Evolutionary conservation across 2,113 vertebrate species (phyloP).

Genomic region (Malurus alboscapulatus): DNA sequence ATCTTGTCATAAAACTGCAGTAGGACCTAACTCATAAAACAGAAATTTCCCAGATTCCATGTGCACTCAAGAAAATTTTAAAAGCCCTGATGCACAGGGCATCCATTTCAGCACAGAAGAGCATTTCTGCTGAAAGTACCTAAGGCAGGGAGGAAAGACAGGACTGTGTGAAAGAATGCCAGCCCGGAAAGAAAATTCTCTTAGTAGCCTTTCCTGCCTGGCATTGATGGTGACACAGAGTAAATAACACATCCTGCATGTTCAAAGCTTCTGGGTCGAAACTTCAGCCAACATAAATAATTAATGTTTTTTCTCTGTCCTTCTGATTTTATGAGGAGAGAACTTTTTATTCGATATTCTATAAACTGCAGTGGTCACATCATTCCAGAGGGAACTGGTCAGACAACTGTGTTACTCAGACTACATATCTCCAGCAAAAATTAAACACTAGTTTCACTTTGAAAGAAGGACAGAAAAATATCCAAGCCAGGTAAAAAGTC

Average conservation of each 20-base stretch:
- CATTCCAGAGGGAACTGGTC: not conserved
- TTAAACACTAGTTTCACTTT: not conserved
- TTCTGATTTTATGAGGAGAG: not conserved
- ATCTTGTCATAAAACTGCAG: not conserved
- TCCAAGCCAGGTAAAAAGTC: not conserved
- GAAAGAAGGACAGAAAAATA: not conserved
- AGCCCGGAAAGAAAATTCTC: not conserved
- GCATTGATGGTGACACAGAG: not conserved
- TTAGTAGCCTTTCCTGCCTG: not conserved
- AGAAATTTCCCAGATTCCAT: not conserved
- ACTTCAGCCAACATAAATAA: slow-evolving; percentile 16
- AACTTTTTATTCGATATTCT: not conserved
- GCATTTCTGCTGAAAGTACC: not conserved
- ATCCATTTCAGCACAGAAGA: not conserved
- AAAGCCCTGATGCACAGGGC: not conserved
- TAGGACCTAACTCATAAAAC: not conserved
- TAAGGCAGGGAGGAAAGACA: not conserved
- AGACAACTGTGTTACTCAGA: not conserved
- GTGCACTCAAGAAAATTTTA: not conserved
- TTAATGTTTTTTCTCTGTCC: not conserved
- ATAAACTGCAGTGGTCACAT: not conserved
- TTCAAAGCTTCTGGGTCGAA: slow-evolving; percentile 40
- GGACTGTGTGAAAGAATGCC: not conserved
- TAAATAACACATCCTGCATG: slow-evolving; percentile 18
- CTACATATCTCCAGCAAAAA: not conserved